Base-by-base conservation (phyloP, 2,888 invertebrate genomes). In the Cephus pulcher region DNA sequence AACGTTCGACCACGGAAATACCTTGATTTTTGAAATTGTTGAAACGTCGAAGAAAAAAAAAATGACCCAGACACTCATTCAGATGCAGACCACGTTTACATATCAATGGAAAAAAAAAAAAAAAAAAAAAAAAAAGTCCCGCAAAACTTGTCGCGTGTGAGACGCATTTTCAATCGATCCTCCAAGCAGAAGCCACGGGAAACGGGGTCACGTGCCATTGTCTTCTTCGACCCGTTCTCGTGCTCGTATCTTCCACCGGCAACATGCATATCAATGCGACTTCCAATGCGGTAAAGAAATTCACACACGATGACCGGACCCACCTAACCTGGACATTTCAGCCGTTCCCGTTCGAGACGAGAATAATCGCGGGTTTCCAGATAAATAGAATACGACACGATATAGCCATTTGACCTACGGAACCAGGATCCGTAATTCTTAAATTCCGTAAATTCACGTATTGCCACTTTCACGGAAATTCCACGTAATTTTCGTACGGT, bases 181-280 rank as follows among this genome's bases (percentile, higher is more conserved):
- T 40, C 40, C 15, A 6, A 15, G 40, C 2, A 40, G 15, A 15
- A 15, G 15, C 40, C 15, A 15, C 74, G 74, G n/a, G 34, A 33
- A 86, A 82, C 79, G 82, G 82, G 82, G 82, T 82, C 83, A 80
- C 80, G 76, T 77, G 79, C 80, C 82, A 83, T 84, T 86, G 86
- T 86, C 85, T 84, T 78, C 78, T 40, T 79, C 79, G 82, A 79
- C 78, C 81, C 81, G 81, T 82, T 79, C 77, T 78, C 76, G 37
- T 35, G 76, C 34, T 56, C 69, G 70, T 70, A 33, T 70, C 70
- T 30, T 70, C 70, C 32, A 15, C 15, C 40, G 75, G 75, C 77
- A 73, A 78, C 74, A 34, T 70, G 85, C 84, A 84, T 84, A 81
- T 80, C 80, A 83, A 84, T 82, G 84, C 76, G 32, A 78, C 56